These are phyloP conservation scores for Muscicapa comitata DNA, from an alignment of 2,797 vertebrate genomes.

Conservation along the genomic window DNA sequence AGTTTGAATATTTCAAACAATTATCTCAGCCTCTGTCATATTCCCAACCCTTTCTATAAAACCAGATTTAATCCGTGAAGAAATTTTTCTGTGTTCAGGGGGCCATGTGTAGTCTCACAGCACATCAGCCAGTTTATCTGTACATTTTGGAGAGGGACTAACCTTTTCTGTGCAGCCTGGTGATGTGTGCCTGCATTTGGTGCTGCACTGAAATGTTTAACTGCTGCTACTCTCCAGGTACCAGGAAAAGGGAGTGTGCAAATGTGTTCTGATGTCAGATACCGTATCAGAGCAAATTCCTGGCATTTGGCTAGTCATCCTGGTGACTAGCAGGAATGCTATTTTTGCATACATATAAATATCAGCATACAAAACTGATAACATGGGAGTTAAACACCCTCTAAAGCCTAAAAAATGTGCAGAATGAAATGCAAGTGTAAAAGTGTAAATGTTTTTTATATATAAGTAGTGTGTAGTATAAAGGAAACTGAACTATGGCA, in stretches of 20 bases:
- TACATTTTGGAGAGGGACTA: not conserved
- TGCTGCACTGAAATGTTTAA: not conserved
- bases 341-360: not conserved
- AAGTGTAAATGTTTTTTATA: not conserved
- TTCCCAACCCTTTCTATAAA: not conserved
- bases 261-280: not conserved
- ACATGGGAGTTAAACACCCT: not conserved
- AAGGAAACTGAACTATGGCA: not conserved
- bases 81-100: accelerated
- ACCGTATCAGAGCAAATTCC: not conserved
- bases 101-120: not conserved
- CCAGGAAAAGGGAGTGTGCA: not conserved
- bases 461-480: not conserved
- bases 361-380: not conserved
- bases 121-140: not conserved
- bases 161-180: not conserved
- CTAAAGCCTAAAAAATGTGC: not conserved
- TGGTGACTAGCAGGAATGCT: not conserved
- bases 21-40: not conserved
- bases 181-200: not conserved
- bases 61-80: not conserved
- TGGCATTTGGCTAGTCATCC: not conserved
- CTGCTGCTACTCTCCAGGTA: not conserved
- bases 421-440: not conserved
- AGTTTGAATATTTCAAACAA: not conserved